Conservation (phyloP, 30 jellyfish, hydroid and myxozoan genomes). For the Mastigias papua region DNA sequence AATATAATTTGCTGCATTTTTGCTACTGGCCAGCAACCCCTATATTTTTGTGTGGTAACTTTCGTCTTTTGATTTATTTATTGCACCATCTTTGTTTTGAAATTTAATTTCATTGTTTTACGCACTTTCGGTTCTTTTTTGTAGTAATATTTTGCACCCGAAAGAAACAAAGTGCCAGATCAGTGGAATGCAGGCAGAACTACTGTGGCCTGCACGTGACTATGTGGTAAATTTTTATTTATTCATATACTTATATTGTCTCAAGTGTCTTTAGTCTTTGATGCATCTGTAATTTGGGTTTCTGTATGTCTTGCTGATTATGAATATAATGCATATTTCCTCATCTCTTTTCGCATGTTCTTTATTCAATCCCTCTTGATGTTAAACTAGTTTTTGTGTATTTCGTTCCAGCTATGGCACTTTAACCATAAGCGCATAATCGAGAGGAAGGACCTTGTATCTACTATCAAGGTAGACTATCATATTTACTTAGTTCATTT, state of each 20-base stretch:
- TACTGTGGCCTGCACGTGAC: conserved; percentile 92
- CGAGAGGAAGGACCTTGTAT: conserved; percentile 81
- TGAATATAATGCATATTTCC: no score
- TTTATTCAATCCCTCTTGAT: neutral
- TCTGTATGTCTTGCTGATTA: no score
- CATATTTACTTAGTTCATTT: no score
- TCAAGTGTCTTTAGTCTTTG: no score
- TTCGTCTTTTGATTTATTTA: neutral
- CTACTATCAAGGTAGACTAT: conserved; percentile 71
- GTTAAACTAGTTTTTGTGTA: no score
- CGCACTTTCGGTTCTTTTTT: neutral
- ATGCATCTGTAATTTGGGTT: no score
- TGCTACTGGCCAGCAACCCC: no score
- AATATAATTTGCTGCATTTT: no score
- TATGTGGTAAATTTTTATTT: conserved; percentile 78
- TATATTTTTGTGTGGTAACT: no score
- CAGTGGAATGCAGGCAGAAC: conserved; percentile 87
- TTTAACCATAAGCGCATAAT: conserved; percentile 82
- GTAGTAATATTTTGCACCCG: conserved; percentile 85
- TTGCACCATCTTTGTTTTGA: neutral
- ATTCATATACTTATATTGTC: no score
- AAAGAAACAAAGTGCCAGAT: conserved; percentile 71
- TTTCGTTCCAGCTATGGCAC: conserved; percentile 78
- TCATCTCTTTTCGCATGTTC: neutral
- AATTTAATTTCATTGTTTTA: neutral